phyloP scores from a whole-genome alignment of 2,888 invertebrate species.

The Spisula solida region DNA sequence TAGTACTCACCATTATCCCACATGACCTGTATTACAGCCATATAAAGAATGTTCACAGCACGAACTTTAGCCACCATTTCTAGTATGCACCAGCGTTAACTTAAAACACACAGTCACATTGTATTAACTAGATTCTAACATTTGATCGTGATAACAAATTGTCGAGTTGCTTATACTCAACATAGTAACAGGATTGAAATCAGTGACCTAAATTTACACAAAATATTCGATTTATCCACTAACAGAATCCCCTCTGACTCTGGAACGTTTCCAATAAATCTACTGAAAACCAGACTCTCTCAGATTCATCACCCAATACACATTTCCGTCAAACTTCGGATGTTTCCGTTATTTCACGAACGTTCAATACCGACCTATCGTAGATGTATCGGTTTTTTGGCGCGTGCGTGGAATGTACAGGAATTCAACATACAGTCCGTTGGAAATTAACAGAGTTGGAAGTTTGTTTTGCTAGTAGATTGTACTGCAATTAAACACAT shows the following conservation, averaged over 20 bases:
- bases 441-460: too few species aligned
- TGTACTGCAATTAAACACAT: too few species aligned
- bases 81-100: background rate
- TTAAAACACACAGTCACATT: background rate
- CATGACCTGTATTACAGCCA: background rate
- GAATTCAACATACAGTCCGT: background rate
- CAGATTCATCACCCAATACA: background rate
- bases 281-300: background rate
- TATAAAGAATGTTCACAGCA: background rate
- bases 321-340: background rate
- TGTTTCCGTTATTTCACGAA: background rate
- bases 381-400: background rate
- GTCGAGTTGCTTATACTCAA: background rate
- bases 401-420: background rate
- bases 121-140: background rate
- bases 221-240: background rate
- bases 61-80: slow-evolving; percentile 1
- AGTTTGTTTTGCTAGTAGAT: too few species aligned
- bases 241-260: background rate
- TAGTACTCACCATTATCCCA: background rate
- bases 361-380: background rate
- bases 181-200: slow-evolving; percentile 4
- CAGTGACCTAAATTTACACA: background rate
- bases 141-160: background rate
- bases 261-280: slow-evolving; percentile 13